phyloP scores from a whole-genome alignment of 2,113 vertebrate species.

The Pseudois nayaur region DNA sequence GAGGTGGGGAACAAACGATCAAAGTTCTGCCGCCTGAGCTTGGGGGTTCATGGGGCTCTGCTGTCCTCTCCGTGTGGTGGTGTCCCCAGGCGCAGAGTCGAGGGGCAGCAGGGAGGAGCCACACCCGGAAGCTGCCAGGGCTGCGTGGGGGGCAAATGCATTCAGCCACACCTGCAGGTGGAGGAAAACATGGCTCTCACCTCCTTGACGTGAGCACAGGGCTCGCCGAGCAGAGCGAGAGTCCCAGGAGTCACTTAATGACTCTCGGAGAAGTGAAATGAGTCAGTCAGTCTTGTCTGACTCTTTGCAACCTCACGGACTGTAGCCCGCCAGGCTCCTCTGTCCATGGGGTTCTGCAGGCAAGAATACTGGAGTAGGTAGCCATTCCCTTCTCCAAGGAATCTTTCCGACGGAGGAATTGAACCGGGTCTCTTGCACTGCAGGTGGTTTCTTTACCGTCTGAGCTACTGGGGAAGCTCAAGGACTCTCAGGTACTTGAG shows the following conservation, averaged over 20 bases:
- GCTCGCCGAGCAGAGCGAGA: background rate
- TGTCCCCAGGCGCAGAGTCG: background rate
- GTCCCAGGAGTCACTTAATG: background rate
- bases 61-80: background rate
- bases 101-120: no score
- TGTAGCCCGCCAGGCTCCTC: background rate
- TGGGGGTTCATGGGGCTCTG: fast-evolving
- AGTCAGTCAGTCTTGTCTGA: background rate
- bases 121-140: background rate
- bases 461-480: background rate
- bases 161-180: background rate
- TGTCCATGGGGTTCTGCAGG: background rate
- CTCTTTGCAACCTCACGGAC: background rate
- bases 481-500: background rate
- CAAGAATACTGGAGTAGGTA: background rate
- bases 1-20: fast-evolving
- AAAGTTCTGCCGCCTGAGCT: background rate
- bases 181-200: background rate
- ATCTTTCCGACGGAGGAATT: background rate
- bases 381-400: background rate
- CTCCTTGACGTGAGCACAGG: background rate
- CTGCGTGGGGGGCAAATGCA: fast-evolving
- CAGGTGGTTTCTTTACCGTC: background rate
- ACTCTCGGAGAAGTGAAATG: background rate
- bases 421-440: background rate